Percentiles rank a stretch among this genome's conserved stretches.
phyloP scores from a whole-genome alignment of 1,140 invertebrate species.

The Helicoverpa armigera region DNA sequence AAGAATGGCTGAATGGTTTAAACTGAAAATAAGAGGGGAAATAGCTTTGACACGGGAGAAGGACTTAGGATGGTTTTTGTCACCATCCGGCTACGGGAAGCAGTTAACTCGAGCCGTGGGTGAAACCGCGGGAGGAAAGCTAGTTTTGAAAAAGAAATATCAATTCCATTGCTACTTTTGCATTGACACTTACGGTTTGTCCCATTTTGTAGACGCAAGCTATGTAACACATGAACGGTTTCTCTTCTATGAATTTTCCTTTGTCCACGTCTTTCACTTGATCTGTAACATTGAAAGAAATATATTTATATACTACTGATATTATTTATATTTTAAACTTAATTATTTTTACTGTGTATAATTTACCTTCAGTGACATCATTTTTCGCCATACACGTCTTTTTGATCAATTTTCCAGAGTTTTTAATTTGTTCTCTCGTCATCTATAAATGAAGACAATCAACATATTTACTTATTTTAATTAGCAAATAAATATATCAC shows the following conservation, averaged over 20 bases:
- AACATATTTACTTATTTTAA: background rate
- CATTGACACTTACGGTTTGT: slow-evolving; percentile 50
- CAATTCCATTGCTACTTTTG: background rate
- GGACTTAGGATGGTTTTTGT: no score
- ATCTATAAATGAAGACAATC: slow-evolving; percentile 44
- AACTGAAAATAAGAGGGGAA: no score
- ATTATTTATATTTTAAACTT: background rate
- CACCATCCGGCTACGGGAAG: no score
- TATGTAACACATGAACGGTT: slow-evolving; percentile 58
- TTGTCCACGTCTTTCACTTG: slow-evolving; percentile 56
- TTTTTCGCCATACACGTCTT: slow-evolving; percentile 59
- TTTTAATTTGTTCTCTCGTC: slow-evolving; percentile 59
- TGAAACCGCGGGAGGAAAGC: no score
- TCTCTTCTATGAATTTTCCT: slow-evolving; percentile 59
- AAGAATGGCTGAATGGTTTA: no score
- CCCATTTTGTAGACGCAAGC: slow-evolving; percentile 55
- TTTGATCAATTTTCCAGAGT: slow-evolving; percentile 58
- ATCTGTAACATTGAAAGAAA: slow-evolving; percentile 50
- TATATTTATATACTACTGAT: background rate
- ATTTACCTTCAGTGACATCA: slow-evolving; percentile 56
- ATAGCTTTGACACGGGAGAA: no score
- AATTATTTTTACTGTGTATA: background rate
- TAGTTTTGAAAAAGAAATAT: background rate
- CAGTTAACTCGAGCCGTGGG: no score
- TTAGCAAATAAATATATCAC: no score